Evolutionary conservation across 1,140 invertebrate genomes (phyloP), one percentile per base, ranked within the genome.

Genomic region (Micrasema minimum): DNA sequence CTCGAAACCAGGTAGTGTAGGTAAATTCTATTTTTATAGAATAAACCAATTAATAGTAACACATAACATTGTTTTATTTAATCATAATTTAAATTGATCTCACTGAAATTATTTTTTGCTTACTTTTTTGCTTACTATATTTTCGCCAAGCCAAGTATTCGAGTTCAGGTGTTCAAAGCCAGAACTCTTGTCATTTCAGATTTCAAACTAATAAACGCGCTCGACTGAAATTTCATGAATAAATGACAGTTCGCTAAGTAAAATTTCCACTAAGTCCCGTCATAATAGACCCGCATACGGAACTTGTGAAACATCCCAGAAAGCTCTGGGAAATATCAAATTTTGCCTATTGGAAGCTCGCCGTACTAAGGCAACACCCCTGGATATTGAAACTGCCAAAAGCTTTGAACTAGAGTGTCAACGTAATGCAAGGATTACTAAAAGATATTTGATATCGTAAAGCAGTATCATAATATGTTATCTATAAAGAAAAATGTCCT

Each of bases 401-500:
- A n/a, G 14, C 55, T 59, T 59, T 59, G 55, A 59, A 59, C 55
- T 4, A 2, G 7, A 7, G 26, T 31, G 7, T 2, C 2, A 4
- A 59, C 55, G 38, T 38, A 31, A 2, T 31, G 7, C 7, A 31
- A 7, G 7, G 26, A 31, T 31, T 31, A 31, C 7, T 31, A 2
- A 31, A 12, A 16, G 23, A 37, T 55, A 55, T 59, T 59, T 59
- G 55, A 59, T 38, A 59, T 38, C 14, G 55, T 59, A 41, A 59
- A 59, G 38, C 14, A 26, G 2, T 41, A 59, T 7, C 31, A 10
- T 46, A 4, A 31, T 48, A 12, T 5, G 7, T 48, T 10, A 48
- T 53, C 6, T 31, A 59, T 59, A 22, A 59, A 31, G 55, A 14
- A 12, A 41, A 59, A 59, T 11, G 37, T 59, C 31, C 38, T 53